These are phyloP conservation scores for Hypothenemus hampei DNA, from an alignment of 1,140 invertebrate genomes.

Conservation along the genomic window DNA sequence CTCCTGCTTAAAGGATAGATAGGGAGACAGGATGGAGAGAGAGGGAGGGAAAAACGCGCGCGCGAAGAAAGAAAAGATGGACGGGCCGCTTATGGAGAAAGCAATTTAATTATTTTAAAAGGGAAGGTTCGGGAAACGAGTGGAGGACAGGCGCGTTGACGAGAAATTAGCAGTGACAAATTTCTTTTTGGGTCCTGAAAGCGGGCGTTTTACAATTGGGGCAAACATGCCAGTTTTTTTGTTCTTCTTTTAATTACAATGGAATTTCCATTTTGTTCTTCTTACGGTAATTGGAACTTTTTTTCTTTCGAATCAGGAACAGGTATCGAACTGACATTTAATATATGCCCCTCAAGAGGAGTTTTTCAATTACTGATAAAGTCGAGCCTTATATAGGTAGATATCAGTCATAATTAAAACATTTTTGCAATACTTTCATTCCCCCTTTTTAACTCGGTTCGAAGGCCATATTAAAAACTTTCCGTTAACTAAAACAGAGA, in stretches of 20 bases:
- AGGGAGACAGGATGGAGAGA: neutral
- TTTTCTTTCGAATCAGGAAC: too few species aligned
- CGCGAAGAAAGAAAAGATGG: constrained; percentile 9
- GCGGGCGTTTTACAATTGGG: constrained; percentile 11
- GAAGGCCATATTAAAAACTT: constrained; percentile 10
- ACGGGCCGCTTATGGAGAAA: constrained; percentile 18
- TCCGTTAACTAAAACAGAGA: too few species aligned
- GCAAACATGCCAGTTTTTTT: too few species aligned
- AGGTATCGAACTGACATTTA: too few species aligned
- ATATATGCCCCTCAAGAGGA: too few species aligned
- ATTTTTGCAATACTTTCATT: constrained; percentile 15
- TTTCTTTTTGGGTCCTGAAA: constrained; percentile 17
- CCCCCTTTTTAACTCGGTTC: neutral
- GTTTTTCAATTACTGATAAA: constrained; percentile 9
- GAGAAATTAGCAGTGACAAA: constrained; percentile 25
- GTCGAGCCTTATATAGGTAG: too few species aligned
- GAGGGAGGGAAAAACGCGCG: neutral
- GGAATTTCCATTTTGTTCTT: too few species aligned
- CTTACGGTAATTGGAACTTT: too few species aligned
- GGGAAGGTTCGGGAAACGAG: constrained; percentile 16
- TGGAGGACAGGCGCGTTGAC: constrained; percentile 15
- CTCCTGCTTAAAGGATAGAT: too few species aligned
- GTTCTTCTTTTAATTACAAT: too few species aligned
- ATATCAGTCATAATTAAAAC: constrained; percentile 16
- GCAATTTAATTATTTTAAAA: constrained; percentile 28